These are phyloP conservation scores for Peromyscus melanophrys DNA, from an alignment of 2,797 vertebrate genomes.

Conservation along the genomic window DNA sequence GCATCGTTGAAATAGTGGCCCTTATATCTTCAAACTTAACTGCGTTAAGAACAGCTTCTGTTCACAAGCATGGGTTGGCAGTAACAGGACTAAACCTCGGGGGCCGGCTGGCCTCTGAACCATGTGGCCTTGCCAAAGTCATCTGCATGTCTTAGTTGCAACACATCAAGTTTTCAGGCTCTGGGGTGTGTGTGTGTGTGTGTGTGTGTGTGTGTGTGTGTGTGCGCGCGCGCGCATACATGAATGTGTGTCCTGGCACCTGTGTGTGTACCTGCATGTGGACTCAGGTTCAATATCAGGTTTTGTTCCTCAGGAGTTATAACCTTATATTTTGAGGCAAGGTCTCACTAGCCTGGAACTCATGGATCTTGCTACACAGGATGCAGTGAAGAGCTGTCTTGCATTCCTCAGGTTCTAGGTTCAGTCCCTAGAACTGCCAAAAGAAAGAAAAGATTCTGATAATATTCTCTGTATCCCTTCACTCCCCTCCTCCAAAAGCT, in stretches of 20 bases:
- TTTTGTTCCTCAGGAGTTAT: background rate
- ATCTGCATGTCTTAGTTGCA: background rate
- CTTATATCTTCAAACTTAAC: background rate
- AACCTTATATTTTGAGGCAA: background rate
- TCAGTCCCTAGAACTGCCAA: background rate
- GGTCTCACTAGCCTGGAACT: background rate
- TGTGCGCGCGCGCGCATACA: background rate
- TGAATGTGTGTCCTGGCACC: background rate
- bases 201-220: background rate
- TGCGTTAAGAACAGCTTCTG: background rate
- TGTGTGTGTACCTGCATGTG: background rate
- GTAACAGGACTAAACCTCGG: background rate
- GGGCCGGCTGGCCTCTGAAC: background rate
- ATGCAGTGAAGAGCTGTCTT: background rate
- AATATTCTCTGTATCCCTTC: background rate
- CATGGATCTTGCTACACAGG: background rate
- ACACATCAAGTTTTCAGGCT: background rate
- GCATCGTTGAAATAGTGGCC: background rate
- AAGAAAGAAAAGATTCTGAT: background rate
- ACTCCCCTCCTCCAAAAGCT: background rate
- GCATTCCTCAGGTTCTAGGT: background rate
- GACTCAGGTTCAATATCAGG: background rate
- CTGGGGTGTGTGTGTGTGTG: background rate
- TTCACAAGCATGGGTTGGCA: background rate
- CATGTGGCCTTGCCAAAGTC: background rate